Percentiles rank a stretch among this genome's conserved stretches.
Evolutionary conservation across 2,888 invertebrate genomes (phyloP).

Genomic region (Volucella inanis): DNA sequence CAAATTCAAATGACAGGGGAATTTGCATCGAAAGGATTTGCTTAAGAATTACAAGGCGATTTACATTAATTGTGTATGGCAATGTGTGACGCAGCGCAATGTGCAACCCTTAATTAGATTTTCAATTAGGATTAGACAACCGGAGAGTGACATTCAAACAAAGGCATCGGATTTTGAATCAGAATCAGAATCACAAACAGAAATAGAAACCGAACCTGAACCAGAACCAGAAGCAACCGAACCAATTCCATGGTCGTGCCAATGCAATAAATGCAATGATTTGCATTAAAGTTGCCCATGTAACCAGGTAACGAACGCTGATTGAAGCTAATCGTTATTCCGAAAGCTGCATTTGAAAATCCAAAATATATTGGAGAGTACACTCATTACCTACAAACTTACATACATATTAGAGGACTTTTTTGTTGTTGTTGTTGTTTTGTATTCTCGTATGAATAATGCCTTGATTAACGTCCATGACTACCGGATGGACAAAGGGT

Average conservation of each 20-base stretch:
- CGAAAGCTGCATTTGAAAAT: conserved; percentile 56
- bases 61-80: conserved; percentile 61
- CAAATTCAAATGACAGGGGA: conserved; percentile 47
- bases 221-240: conserved; percentile 2
- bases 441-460: conserved; percentile 64
- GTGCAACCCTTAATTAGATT: conserved; percentile 71
- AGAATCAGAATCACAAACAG: neutral
- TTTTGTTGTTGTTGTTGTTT: too few species aligned
- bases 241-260: conserved; percentile 41
- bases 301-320: conserved; percentile 34
- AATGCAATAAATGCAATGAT: conserved; percentile 42
- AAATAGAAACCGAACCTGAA: too few species aligned
- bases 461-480: conserved; percentile 43
- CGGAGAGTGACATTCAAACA: conserved; percentile 41
- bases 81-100: conserved; percentile 20
- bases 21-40: conserved; percentile 73
- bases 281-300: conserved; percentile 63
- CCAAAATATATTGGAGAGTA: conserved; percentile 53
- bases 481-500: conserved; percentile 47
- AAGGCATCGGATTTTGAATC: conserved; percentile 39
- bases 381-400: conserved; percentile 38
- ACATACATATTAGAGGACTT: conserved; percentile 54
- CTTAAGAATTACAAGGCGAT: conserved; percentile 40
- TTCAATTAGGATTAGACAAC: conserved; percentile 66
- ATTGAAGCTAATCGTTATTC: conserved; percentile 58